Percentiles rank a stretch among this genome's conserved stretches.
phyloP scores from a whole-genome alignment of 2,888 invertebrate genomes.

The Drosophila flavopinicola region DNA sequence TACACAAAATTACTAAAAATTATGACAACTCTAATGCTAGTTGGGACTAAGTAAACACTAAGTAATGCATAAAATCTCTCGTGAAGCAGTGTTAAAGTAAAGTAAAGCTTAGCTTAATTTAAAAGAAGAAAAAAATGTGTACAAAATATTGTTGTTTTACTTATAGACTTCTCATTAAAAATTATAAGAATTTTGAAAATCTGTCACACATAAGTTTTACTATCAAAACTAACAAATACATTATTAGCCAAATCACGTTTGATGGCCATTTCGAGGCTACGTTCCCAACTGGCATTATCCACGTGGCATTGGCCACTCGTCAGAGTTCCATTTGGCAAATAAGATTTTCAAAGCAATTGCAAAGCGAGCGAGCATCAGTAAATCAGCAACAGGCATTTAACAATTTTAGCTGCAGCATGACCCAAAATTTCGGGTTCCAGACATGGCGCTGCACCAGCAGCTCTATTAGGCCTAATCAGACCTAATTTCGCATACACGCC shows the following conservation, averaged over 20 bases:
- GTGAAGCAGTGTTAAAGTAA: too few relatives aligned
- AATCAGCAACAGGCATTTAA: conserved; percentile 40
- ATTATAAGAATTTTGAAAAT: neutral
- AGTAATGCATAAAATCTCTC: too few relatives aligned
- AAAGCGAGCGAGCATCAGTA: conserved; percentile 27
- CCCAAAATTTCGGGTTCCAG: conserved; percentile 5
- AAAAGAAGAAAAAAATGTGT: too few relatives aligned
- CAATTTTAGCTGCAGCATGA: conserved; percentile 27
- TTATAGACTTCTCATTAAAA: too few relatives aligned
- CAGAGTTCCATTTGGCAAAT: conserved; percentile 38
- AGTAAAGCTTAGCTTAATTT: too few relatives aligned
- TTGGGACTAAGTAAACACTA: too few relatives aligned
- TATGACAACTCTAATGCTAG: too few relatives aligned
- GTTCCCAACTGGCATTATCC: conserved; percentile 13
- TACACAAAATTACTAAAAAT: too few relatives aligned
- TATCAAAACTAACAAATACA: neutral
- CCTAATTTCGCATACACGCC: conserved; percentile 59
- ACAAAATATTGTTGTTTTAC: too few relatives aligned
- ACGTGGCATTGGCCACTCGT: conserved; percentile 16
- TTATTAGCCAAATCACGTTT: neutral
- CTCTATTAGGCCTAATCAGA: conserved; percentile 68
- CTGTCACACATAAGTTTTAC: neutral
- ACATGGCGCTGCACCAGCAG: conserved; percentile 36
- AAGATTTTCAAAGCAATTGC: conserved; percentile 23
- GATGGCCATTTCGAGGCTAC: neutral